These are phyloP conservation scores for Drosophila mettleri DNA, from an alignment of 2,888 invertebrate species.

Conservation along the genomic window DNA sequence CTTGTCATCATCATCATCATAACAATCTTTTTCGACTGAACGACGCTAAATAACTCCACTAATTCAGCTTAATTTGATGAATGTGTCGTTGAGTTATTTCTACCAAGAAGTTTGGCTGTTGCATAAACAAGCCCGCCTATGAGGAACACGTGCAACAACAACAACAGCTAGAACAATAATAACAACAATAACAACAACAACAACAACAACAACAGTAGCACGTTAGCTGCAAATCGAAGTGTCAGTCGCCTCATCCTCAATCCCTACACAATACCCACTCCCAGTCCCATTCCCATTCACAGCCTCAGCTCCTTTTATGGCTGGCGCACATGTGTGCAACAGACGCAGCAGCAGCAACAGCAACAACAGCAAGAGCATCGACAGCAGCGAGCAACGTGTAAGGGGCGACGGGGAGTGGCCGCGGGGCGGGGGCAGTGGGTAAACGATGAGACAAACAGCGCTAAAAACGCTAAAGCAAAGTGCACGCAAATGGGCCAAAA, in stretches of 20 bases:
- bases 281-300: slow-evolving; percentile 21
- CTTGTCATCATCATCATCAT: background rate
- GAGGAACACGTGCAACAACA: slow-evolving; percentile 74
- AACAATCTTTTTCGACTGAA: background rate
- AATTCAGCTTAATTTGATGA: slow-evolving; percentile 53
- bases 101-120: slow-evolving; percentile 73
- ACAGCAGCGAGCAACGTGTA: slow-evolving; percentile 6
- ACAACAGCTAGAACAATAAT: slow-evolving; percentile 28
- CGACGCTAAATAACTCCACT: background rate
- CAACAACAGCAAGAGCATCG: background rate
- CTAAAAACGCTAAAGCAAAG: slow-evolving; percentile 67
- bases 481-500: slow-evolving; percentile 75
- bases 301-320: slow-evolving; percentile 66
- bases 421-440: slow-evolving; percentile 16
- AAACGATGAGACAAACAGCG: slow-evolving; percentile 52
- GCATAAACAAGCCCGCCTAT: slow-evolving; percentile 68
- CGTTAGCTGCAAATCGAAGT: slow-evolving; percentile 74
- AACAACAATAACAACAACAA: slow-evolving; percentile 35
- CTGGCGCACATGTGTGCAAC: slow-evolving; percentile 79
- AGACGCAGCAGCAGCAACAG: slow-evolving; percentile 49
- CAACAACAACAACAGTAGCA: slow-evolving; percentile 30
- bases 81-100: slow-evolving; percentile 72
- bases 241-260: slow-evolving; percentile 62
- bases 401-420: slow-evolving; percentile 4
- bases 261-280: slow-evolving; percentile 19